Evolutionary conservation across 2,797 vertebrate genomes (phyloP).

Genomic region (Syngnathus rostellatus): DNA sequence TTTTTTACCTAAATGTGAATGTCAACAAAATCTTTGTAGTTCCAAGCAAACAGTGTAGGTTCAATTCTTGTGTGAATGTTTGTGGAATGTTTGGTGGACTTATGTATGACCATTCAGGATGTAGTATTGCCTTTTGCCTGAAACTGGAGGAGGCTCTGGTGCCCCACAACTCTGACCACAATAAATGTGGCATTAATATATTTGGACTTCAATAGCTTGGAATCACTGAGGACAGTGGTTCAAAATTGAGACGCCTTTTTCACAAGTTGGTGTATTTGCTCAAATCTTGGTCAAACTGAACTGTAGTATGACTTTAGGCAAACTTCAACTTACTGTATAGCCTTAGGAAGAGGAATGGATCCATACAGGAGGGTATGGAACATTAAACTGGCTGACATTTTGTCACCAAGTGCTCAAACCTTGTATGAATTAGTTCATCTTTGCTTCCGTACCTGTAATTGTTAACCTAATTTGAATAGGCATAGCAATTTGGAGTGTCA

Average conservation of each 20-base stretch:
- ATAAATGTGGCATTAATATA: too few species aligned
- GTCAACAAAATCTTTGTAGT: background rate
- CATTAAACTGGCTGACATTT: constrained; percentile 44
- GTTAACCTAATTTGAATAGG: constrained; percentile 65
- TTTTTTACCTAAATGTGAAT: background rate
- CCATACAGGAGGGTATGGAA: background rate
- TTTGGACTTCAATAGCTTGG: too few species aligned
- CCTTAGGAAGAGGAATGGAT: background rate
- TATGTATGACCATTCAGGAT: background rate
- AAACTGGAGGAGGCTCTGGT: background rate
- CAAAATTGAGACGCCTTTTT: too few species aligned
- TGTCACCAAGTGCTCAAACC: constrained; percentile 46
- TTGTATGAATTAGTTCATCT: constrained; percentile 68
- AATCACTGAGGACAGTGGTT: too few species aligned
- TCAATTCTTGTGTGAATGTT: too few species aligned
- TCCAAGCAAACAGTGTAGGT: too few species aligned
- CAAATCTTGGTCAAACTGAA: background rate
- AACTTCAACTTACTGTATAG: background rate
- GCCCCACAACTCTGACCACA: background rate
- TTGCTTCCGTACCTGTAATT: constrained; percentile 65
- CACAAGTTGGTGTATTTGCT: too few species aligned
- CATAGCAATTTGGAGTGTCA: constrained; percentile 59
- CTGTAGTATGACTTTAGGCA: background rate
- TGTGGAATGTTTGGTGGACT: background rate
- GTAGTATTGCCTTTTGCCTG: background rate